These are phyloP conservation scores for Pristionchus mayeri DNA, from an alignment of 2,888 invertebrate genomes.

Conservation along the genomic window DNA sequence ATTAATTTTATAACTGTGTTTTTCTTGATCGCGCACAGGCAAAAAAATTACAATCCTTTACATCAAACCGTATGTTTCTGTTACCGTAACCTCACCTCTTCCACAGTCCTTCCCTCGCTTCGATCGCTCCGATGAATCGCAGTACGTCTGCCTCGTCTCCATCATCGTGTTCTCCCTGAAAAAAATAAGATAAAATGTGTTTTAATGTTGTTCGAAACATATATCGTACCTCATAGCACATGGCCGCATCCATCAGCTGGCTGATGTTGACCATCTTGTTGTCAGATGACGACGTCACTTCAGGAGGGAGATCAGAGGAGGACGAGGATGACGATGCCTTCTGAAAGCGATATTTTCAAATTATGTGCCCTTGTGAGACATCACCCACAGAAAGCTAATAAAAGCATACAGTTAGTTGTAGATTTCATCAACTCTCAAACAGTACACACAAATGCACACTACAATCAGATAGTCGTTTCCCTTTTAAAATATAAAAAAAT, in stretches of 20 bases:
- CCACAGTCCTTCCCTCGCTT: conserved; percentile 46
- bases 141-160: conserved; percentile 48
- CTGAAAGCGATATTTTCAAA: background rate
- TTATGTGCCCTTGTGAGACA: background rate
- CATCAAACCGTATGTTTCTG: background rate
- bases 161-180: conserved; percentile 24
- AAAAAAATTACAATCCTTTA: too few relatives aligned
- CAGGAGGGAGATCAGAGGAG: conserved; percentile 24
- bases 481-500: too few relatives aligned
- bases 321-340: conserved; percentile 24
- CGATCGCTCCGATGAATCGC: conserved; percentile 44
- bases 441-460: too few relatives aligned
- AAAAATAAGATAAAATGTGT: background rate
- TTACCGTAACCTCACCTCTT: conserved; percentile 44
- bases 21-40: too few relatives aligned
- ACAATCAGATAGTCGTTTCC: too few relatives aligned
- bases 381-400: too few relatives aligned
- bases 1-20: too few relatives aligned
- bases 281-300: conserved; percentile 38
- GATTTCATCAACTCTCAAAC: too few relatives aligned
- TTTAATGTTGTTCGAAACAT: background rate
- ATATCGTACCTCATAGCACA: conserved; percentile 34
- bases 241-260: conserved; percentile 39
- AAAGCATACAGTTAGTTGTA: too few relatives aligned
- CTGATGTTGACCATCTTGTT: conserved; percentile 20